Percentiles rank a stretch among this genome's conserved stretches.
Evolutionary conservation across 2,888 invertebrate genomes (phyloP).

Genomic region (Epiblema foenella): DNA sequence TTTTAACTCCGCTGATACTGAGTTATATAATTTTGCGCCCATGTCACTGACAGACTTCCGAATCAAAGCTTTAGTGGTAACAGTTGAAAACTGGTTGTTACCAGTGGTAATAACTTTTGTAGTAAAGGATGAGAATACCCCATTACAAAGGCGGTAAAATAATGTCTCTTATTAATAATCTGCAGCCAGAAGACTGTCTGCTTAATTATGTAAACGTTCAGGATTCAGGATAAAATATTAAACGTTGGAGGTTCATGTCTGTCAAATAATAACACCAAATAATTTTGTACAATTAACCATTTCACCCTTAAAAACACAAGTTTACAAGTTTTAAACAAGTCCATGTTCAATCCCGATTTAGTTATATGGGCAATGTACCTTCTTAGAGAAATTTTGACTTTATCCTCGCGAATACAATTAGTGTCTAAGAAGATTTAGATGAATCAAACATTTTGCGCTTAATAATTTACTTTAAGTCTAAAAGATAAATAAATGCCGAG

Average conservation of each 20-base stretch:
- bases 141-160: too few species aligned
- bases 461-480: not conserved
- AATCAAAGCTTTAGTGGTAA: too few species aligned
- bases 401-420: constrained; percentile 38
- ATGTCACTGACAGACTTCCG: too few species aligned
- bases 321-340: constrained; percentile 14
- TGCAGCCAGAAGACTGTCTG: not conserved
- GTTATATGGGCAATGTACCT: constrained; percentile 17
- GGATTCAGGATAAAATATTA: too few species aligned
- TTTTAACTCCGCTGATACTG: too few species aligned
- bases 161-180: too few species aligned
- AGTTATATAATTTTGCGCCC: too few species aligned
- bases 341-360: constrained; percentile 13
- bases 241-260: not conserved
- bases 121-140: too few species aligned
- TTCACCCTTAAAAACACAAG: constrained; percentile 1
- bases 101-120: too few species aligned
- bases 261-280: constrained; percentile 16
- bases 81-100: too few species aligned
- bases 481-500: not conserved
- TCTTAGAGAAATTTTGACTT: constrained; percentile 39
- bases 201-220: not conserved
- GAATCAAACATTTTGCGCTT: constrained; percentile 30
- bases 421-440: constrained; percentile 29
- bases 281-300: not conserved